A percentile compares a stretch with the other conserved stretches of the same genome.
phyloP scores from a whole-genome alignment of 2,888 invertebrate genomes.

The Eupithecia vulgata region DNA sequence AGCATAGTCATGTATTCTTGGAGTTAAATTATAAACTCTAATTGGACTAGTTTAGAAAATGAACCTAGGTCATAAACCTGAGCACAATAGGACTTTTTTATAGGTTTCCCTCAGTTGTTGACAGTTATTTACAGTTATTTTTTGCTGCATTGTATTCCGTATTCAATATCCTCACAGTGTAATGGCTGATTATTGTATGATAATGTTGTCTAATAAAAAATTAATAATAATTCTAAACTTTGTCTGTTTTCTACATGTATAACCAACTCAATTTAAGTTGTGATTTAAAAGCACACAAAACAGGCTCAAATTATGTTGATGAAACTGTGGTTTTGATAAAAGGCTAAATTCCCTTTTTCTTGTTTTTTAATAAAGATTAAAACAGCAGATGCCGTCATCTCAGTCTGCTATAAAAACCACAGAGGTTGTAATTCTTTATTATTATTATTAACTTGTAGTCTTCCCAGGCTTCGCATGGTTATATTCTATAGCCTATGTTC shows the following conservation, averaged over 20 bases:
- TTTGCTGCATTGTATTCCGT: slow-evolving; percentile 18
- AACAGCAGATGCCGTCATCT: background rate
- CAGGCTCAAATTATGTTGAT: background rate
- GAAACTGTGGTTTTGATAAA: background rate
- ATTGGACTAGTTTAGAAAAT: background rate
- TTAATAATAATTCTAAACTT: background rate
- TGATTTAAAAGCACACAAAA: background rate
- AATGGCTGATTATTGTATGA: slow-evolving; percentile 16
- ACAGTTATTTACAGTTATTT: slow-evolving; percentile 23
- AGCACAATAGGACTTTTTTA: slow-evolving; percentile 24
- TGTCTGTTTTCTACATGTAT: slow-evolving; percentile 2
- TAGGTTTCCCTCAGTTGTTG: slow-evolving; percentile 27
- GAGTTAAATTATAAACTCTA: background rate
- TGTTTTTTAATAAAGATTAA: background rate
- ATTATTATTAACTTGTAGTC: too few species aligned
- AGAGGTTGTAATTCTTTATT: too few species aligned
- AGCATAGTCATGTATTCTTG: background rate
- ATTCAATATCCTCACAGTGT: background rate
- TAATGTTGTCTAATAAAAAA: background rate
- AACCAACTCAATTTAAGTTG: slow-evolving; percentile 2
- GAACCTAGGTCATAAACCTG: background rate
- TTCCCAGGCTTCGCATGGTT: too few species aligned
- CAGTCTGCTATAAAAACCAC: background rate
- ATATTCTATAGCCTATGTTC: too few species aligned
- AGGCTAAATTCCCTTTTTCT: background rate